phyloP scores from a whole-genome alignment of 2,113 vertebrate genomes.

The Cynocephalus volans region DNA sequence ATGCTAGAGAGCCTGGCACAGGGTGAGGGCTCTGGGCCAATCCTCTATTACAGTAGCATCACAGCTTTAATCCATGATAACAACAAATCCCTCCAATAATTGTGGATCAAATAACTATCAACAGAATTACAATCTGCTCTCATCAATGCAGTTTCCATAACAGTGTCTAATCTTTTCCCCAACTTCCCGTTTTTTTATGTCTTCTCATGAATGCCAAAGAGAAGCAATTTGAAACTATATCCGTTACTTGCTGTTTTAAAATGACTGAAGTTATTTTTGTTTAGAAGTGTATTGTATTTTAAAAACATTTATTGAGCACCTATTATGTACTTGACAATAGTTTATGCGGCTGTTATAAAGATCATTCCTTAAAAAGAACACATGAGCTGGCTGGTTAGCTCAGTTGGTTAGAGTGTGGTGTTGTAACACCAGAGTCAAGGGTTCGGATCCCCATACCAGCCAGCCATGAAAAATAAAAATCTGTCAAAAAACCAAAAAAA shows the following conservation, averaged over 20 bases:
- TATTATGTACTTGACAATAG: slow-evolving; percentile 5
- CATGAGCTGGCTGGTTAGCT: no score
- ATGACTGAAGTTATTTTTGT: slow-evolving; percentile 28
- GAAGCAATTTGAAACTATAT: background rate
- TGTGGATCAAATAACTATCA: background rate
- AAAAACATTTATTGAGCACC: background rate
- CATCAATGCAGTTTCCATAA: background rate
- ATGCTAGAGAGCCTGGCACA: background rate
- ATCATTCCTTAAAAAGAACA: slow-evolving; percentile 65
- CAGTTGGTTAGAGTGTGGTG: no score
- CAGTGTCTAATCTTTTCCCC: background rate
- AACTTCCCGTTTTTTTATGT: background rate
- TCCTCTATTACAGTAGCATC: background rate
- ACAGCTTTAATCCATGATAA: background rate
- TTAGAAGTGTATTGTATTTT: background rate
- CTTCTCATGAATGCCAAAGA: slow-evolving; percentile 43
- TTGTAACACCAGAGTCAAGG: no score
- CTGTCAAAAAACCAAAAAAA: background rate
- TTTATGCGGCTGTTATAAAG: slow-evolving; percentile 59
- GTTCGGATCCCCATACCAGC: no score
- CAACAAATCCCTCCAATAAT: slow-evolving; percentile 8
- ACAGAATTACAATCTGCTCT: slow-evolving; percentile 32
- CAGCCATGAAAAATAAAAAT: no score
- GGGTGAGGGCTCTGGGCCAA: slow-evolving; percentile 37
- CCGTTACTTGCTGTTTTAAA: background rate